Percentiles rank a stretch among this genome's conserved stretches.
These are phyloP conservation scores for Tipula unca DNA, from an alignment of 2,888 invertebrate species.

Conservation along the genomic window DNA sequence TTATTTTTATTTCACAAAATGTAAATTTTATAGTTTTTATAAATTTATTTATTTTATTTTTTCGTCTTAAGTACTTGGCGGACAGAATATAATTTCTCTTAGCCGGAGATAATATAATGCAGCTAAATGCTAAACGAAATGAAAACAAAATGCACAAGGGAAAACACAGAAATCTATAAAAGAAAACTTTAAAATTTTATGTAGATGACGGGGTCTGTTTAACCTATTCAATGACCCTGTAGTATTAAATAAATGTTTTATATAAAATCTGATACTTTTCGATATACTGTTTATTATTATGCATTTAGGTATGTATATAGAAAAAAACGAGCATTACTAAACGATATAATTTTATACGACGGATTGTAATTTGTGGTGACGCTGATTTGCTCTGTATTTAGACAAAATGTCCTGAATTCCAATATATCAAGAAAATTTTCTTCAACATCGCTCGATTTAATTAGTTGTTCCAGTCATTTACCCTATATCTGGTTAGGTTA, in stretches of 20 bases:
- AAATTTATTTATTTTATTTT: not conserved
- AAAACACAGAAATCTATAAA: slow-evolving; percentile 1
- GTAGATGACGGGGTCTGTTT: slow-evolving; percentile 19
- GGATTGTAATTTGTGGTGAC: not conserved
- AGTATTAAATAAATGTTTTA: not conserved
- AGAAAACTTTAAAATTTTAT: not conserved
- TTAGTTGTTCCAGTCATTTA: too few species aligned
- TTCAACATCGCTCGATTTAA: too few species aligned
- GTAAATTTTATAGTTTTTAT: slow-evolving; percentile 2
- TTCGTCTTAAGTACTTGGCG: not conserved
- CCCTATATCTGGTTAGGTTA: too few species aligned
- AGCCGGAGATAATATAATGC: not conserved
- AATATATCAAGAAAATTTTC: too few species aligned
- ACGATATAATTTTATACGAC: not conserved
- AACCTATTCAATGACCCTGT: slow-evolving; percentile 21
- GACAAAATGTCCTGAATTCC: too few species aligned
- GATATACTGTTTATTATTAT: not conserved
- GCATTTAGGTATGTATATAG: too few species aligned
- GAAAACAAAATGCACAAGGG: not conserved
- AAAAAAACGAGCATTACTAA: not conserved
- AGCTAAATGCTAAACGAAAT: not conserved
- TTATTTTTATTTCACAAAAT: not conserved
- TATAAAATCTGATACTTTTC: not conserved
- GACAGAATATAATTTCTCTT: not conserved
- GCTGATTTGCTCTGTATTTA: not conserved